Conservation (phyloP, 1,140 invertebrate genomes). For the Solenopsis fugax region DNA sequence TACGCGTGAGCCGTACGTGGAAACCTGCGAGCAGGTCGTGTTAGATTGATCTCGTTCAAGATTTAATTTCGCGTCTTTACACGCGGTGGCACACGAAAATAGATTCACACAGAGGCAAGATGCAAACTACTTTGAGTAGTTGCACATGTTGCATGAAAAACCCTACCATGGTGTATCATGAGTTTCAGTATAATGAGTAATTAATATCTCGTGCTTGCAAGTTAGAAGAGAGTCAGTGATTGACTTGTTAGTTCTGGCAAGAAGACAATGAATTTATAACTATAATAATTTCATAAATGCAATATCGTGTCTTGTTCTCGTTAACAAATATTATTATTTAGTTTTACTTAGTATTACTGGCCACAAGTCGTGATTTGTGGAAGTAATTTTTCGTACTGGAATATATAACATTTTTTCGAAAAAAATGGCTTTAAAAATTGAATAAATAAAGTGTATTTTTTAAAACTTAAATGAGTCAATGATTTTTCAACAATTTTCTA, state of each 20-base stretch:
- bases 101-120: neutral
- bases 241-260: neutral
- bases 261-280: neutral
- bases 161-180: neutral
- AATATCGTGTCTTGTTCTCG: neutral
- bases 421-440: neutral
- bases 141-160: neutral
- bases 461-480: neutral
- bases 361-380: neutral
- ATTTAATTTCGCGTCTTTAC: conserved; percentile 36
- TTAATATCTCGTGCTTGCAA: conserved; percentile 14
- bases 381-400: neutral
- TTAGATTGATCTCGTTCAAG: neutral
- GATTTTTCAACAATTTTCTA: neutral
- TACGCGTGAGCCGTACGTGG: neutral
- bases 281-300: conserved; percentile 7
- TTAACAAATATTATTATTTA: neutral
- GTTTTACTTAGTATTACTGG: neutral
- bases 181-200: conserved; percentile 17
- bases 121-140: neutral
- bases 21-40: neutral
- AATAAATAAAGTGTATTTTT: neutral
- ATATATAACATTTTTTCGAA: neutral
- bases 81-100: neutral
- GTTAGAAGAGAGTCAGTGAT: neutral